phyloP scores from a whole-genome alignment of 1,140 invertebrate species.

The Drepana arcuata region DNA sequence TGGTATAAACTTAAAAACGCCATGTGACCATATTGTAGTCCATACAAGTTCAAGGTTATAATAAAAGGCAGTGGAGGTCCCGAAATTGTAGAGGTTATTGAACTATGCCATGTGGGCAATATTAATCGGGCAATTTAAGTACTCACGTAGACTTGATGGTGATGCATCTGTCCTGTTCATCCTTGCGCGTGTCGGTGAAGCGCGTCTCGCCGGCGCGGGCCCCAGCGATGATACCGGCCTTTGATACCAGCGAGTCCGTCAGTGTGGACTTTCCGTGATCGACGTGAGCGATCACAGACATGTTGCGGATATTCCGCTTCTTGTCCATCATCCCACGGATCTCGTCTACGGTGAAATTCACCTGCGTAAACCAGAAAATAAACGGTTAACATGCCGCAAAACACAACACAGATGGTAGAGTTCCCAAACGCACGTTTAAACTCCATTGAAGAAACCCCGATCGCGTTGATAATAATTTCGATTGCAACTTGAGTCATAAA shows the following conservation, averaged over 20 bases:
- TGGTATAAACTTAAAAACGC: too few species aligned
- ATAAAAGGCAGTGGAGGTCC: too few species aligned
- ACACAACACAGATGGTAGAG: conserved; percentile 40
- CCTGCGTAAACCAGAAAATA: conserved; percentile 78
- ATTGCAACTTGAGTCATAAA: too few species aligned
- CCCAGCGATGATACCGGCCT: conserved; percentile 99
- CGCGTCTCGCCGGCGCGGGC: conserved; percentile 98
- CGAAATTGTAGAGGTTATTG: too few species aligned
- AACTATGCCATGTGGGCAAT: too few species aligned
- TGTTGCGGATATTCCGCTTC: conserved; percentile 99
- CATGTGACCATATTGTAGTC: too few species aligned
- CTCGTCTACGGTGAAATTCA: conserved; percentile 99
- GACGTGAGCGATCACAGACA: conserved; percentile 99
- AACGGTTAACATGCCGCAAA: conserved; percentile 28
- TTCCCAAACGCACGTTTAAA: conserved; percentile 37
- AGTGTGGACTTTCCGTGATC: conserved; percentile 99
- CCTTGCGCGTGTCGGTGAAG: conserved; percentile 99
- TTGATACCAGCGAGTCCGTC: conserved; percentile 99
- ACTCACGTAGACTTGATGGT: conserved; percentile 99
- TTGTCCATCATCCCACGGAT: conserved; percentile 99
- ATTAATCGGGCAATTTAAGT: too few species aligned
- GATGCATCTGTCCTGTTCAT: conserved; percentile 99
- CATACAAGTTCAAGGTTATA: too few species aligned
- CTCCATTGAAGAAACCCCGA: conserved; percentile 2
- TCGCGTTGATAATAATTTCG: too few species aligned